A percentile compares a stretch with the other conserved stretches of the same genome.
Evolutionary conservation across 1,140 invertebrate genomes (phyloP).

Genomic region (Glossosoma conforme): DNA sequence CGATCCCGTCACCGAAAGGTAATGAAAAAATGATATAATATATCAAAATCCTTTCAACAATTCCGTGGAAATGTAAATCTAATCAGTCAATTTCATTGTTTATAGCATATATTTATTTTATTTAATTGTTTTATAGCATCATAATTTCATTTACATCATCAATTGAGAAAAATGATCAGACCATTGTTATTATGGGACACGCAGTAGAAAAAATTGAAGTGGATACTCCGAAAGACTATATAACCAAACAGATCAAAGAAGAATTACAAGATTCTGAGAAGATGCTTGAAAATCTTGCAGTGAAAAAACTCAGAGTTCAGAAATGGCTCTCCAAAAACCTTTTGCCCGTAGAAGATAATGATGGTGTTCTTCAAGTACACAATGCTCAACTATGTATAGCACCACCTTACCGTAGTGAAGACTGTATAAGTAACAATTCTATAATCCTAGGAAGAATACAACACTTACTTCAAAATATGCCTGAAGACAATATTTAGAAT

Average conservation of each 20-base stretch:
- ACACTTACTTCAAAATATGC: constrained; percentile 28
- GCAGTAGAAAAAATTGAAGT: constrained; percentile 12
- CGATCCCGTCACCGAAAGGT: constrained; percentile 27
- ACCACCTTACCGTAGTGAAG: constrained; percentile 21
- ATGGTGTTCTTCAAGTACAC: constrained; percentile 20
- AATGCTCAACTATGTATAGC: constrained; percentile 14
- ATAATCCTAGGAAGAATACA: constrained; percentile 29
- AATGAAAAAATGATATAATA: constrained; percentile 5
- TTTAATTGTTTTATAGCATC: constrained; percentile 22
- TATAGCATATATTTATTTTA: constrained; percentile 1
- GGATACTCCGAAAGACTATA: constrained; percentile 7
- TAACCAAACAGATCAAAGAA: not conserved
- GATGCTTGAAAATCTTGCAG: not conserved
- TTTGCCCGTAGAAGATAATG: constrained; percentile 20
- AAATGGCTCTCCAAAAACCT: constrained; percentile 26
- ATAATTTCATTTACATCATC: constrained; percentile 11
- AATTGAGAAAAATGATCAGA: constrained; percentile 3
- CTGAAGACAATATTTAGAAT: too few relatives aligned
- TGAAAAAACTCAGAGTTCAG: constrained; percentile 14
- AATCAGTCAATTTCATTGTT: not conserved
- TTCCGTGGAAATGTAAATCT: too few relatives aligned
- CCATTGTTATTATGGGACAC: constrained; percentile 16
- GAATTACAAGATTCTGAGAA: not conserved
- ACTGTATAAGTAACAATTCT: constrained; percentile 27
- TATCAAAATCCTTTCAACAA: not conserved